These are phyloP conservation scores for Vulpes lagopus DNA, from an alignment of 2,113 vertebrate species.

Conservation along the genomic window DNA sequence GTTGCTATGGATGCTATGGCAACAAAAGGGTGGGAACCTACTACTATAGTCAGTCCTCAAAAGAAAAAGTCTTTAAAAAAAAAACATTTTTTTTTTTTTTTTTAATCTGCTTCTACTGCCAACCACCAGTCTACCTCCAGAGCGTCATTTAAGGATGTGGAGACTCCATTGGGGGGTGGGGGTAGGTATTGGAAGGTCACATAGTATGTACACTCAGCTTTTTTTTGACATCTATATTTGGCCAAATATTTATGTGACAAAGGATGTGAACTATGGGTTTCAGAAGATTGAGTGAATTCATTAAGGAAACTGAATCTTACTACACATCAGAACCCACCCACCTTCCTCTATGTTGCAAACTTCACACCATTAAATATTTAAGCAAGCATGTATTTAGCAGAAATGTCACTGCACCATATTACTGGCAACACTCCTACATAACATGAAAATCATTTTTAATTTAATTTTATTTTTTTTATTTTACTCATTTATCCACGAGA, in stretches of 20 bases:
- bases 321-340: not conserved
- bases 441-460: not conserved
- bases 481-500: too few relatives aligned
- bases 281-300: not conserved
- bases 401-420: not conserved
- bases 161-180: not conserved
- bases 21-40: not conserved
- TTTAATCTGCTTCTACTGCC: not conserved
- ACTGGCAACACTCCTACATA: not conserved
- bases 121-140: not conserved
- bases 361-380: not conserved
- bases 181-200: not conserved
- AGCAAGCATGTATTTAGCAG: not conserved
- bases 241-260: not conserved
- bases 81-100: too few relatives aligned
- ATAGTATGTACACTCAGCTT: not conserved
- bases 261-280: not conserved
- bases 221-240: not conserved
- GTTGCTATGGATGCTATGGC: not conserved
- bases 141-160: accelerated
- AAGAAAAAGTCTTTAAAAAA: not conserved
- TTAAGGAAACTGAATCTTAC: not conserved
- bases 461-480: not conserved
- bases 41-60: not conserved
- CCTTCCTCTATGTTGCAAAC: not conserved